Evolutionary conservation across 2,797 vertebrate species (phyloP), one percentile per base, ranked within the genome.

Genomic region (Ispidina lecontei): DNA sequence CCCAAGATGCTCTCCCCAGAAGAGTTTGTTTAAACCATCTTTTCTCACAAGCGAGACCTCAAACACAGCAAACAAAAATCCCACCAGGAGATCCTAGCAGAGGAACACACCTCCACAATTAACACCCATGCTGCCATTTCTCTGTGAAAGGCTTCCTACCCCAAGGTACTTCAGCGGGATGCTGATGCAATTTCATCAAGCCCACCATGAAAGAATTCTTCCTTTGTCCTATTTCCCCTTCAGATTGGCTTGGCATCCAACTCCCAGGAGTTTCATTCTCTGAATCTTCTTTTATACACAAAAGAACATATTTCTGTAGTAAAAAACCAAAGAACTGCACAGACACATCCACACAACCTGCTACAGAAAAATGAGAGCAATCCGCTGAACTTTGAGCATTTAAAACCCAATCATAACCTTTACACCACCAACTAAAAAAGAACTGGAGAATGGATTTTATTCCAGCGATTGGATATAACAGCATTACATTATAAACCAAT

Each of bases 251-350:
- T 52, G 12, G 55, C 43, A 70, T 52, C 28, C 35, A 68, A 8
- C 46, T 56, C 41, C 41, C 33, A 22, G 10, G 64, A 69, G 10
- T n/a, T 49, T 29, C 21, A n/a, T 55, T 75, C 58, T 67, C 67
- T 16, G 33, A 84, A 74, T 59, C n/a, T 46, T 23, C 74, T 69
- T 86, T 90, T 74, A 71, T 18, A 58, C 39, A 73, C 16, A 69
- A 59, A 90, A 44, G 29, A 73, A 79, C 2, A 2, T 39, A 58
- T 64, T 72, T 79, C 49, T 74, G 19, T 16, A 75, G 22, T n/a
- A 69, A 87, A 49, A 8, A 78, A 93, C 19, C 20, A 79, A 75
- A 68, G 51, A 54, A 23, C 12, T 14, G 14, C 43, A 56, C 1
- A 25, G 71, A 72, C 31, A 35, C 13, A 12, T 1, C 9, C 4